Evolutionary conservation across 1,140 invertebrate genomes (phyloP), one percentile per base, ranked within the genome.

Genomic region (Pararge aegeria): DNA sequence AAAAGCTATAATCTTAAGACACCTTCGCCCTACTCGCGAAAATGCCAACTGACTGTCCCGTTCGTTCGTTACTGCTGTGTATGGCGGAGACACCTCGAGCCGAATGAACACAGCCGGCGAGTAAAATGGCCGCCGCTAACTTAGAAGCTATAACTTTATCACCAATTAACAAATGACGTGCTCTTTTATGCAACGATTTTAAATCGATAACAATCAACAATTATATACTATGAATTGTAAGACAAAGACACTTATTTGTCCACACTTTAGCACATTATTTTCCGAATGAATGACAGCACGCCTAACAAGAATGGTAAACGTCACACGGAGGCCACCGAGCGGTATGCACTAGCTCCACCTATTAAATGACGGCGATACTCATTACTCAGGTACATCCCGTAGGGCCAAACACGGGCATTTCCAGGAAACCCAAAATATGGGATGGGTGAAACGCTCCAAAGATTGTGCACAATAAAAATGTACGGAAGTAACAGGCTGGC

Each of bases 81-180:
- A 85, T 85, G 82, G 75, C 79, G 55, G 81, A 82, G 87, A 90
- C 87, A 89, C 85, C 86, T 75, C 77, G 75, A 78, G 80, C 77
- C 87, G 79, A 87, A 78, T 81, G 87, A 88, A 83, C 84, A 87
- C 80, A 81, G 80, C 88, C 83, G 84, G 86, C 83, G 61, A 86
- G 78, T 86, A 91, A 91, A 89, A 91, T 90, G 89, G 90, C 90
- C 87, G 89, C 82, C 80, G 77, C 72, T 68, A 73, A 82, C 70
- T 61, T 68, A 77, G 60, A 76, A 72, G 73, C 66, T 75, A 66
- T 70, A 67, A 79, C 76, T 79, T 87, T 86, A 79, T 78, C 73
- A 71, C 54, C 68, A 78, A 62, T 74, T 72, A 46, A 74, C 78
- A 64, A 71, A 75, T 73, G 65, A 73, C 64, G 62, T 51, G 55